A percentile compares a stretch with the other conserved stretches of the same genome.
phyloP scores from a whole-genome alignment of 1,140 invertebrate species.

The Scaptomyza hsui region DNA sequence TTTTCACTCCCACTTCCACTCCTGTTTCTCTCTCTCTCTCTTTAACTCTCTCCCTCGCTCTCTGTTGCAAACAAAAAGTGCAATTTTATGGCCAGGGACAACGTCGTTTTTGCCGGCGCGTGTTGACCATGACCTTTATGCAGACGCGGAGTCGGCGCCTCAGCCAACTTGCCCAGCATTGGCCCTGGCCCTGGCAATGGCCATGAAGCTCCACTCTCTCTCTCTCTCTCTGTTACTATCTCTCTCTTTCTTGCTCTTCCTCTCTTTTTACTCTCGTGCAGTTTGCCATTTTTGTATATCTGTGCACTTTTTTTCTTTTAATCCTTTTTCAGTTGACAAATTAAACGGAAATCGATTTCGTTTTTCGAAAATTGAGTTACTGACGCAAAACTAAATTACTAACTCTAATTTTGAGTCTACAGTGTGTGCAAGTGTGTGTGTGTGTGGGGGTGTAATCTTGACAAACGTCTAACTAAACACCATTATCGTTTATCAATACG shows the following conservation, averaged over 20 bases:
- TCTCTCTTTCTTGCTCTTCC: not conserved
- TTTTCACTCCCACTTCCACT: not conserved
- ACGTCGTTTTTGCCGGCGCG: conserved; percentile 18
- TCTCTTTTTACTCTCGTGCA: not conserved
- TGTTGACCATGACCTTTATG: conserved; percentile 73
- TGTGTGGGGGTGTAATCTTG: conserved; percentile 21
- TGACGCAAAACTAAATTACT: conserved; percentile 32
- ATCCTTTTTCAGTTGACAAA: conserved; percentile 54
- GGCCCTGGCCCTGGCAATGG: conserved; percentile 20
- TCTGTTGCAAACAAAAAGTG: conserved; percentile 33
- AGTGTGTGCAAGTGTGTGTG: not conserved
- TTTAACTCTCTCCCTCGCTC: not conserved
- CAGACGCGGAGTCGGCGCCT: conserved; percentile 72
- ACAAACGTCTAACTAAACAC: conserved; percentile 8
- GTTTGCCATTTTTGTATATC: not conserved
- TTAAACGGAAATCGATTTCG: conserved; percentile 78
- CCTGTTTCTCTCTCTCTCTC: not conserved
- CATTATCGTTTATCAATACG: conserved; percentile 1
- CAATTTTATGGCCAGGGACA: conserved; percentile 56
- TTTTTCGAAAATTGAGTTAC: conserved; percentile 66
- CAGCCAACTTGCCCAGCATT: conserved; percentile 53
- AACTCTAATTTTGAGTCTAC: not conserved
- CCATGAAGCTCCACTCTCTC: conserved; percentile 12
- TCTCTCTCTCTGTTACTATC: not conserved
- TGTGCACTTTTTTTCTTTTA: conserved; percentile 35